These are phyloP conservation scores for Tinea trinotella DNA, from an alignment of 2,888 invertebrate genomes.

Conservation along the genomic window DNA sequence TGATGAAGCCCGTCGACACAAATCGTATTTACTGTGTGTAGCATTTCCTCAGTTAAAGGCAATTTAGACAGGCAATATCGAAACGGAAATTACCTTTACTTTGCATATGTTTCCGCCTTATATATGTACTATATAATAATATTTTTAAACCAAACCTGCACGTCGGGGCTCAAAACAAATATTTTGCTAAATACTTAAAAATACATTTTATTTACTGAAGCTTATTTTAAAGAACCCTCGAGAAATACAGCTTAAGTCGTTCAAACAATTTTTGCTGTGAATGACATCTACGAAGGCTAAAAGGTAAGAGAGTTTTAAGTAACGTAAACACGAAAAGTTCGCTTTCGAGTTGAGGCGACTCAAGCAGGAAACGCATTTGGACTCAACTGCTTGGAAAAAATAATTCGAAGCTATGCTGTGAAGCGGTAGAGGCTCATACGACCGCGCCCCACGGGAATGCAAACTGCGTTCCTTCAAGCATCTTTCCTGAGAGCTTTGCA, in stretches of 20 bases:
- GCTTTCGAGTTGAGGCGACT: slow-evolving; percentile 63
- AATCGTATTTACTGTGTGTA: slow-evolving; percentile 55
- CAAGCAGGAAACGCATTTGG: slow-evolving; percentile 63
- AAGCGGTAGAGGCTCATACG: slow-evolving; percentile 19
- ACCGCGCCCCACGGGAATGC: slow-evolving; percentile 19
- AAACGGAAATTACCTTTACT: slow-evolving; percentile 46
- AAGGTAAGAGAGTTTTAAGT: slow-evolving; percentile 62
- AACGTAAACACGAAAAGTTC: slow-evolving; percentile 66
- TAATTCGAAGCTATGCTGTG: slow-evolving; percentile 54
- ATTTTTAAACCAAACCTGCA: slow-evolving; percentile 17
- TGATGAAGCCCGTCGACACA: slow-evolving; percentile 50
- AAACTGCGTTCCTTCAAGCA: slow-evolving; percentile 25
- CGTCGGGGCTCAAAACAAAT: neutral
- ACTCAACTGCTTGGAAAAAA: slow-evolving; percentile 69
- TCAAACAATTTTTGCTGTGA: slow-evolving; percentile 10
- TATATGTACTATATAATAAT: slow-evolving; percentile 24
- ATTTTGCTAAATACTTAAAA: slow-evolving; percentile 15
- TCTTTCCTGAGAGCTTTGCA: slow-evolving; percentile 30
- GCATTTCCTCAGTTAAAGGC: slow-evolving; percentile 45
- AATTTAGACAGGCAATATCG: slow-evolving; percentile 46
- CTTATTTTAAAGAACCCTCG: neutral
- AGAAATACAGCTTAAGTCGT: slow-evolving; percentile 4
- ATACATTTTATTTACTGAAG: neutral
- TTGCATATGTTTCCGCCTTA: slow-evolving; percentile 32
- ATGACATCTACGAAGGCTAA: slow-evolving; percentile 35